A percentile compares a stretch with the other conserved stretches of the same genome.
Conservation (phyloP, 2,113 vertebrate species). For the Muntiacus muntjak region DNA sequence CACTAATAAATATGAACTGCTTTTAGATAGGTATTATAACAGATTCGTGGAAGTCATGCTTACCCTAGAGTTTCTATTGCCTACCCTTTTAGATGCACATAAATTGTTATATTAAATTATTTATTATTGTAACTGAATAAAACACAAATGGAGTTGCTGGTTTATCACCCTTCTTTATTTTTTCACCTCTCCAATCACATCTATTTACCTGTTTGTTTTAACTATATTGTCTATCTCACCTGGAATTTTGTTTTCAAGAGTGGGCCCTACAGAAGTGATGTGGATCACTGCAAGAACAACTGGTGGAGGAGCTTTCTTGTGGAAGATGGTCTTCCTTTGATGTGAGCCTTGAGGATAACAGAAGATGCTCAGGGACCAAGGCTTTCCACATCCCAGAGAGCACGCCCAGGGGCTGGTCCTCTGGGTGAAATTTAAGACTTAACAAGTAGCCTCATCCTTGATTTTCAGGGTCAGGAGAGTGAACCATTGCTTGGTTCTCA, state of each 20-base stretch:
- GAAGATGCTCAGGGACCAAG: background rate
- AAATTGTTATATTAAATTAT: conserved; percentile 75
- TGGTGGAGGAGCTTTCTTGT: background rate
- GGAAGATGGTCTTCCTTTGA: background rate
- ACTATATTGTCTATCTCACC: background rate
- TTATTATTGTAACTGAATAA: conserved; percentile 71
- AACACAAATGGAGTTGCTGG: conserved; percentile 40
- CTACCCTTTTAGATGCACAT: conserved; percentile 70
- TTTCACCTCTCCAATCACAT: background rate
- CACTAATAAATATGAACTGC: conserved; percentile 73
- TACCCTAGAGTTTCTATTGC: conserved; percentile 50
- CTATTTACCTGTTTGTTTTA: conserved; percentile 46
- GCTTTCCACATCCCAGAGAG: background rate
- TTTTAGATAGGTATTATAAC: conserved; percentile 66
- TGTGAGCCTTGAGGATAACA: background rate
- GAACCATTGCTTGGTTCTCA: background rate
- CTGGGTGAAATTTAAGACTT: background rate
- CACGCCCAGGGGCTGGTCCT: background rate
- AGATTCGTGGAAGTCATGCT: conserved; percentile 62
- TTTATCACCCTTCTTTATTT: conserved; percentile 30
- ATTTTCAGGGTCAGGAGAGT: background rate
- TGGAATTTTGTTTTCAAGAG: background rate
- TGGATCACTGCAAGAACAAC: background rate
- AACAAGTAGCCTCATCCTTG: background rate
- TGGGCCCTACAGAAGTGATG: background rate